phyloP scores from a whole-genome alignment of 1,140 invertebrate species.

The Triops cancriformis region DNA sequence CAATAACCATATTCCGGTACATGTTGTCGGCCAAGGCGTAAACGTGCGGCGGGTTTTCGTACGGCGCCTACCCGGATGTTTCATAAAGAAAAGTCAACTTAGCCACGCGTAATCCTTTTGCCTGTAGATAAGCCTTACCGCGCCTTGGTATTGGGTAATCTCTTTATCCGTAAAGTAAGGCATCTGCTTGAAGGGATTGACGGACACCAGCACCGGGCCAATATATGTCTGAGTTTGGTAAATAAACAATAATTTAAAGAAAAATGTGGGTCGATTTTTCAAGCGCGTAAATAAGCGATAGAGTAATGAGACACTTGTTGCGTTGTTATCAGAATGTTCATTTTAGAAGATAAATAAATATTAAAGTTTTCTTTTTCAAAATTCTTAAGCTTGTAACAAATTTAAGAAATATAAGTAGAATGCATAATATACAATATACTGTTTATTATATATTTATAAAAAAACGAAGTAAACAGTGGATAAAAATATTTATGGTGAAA shows the following conservation, averaged over 20 bases:
- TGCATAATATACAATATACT: too few species aligned
- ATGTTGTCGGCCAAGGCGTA: constrained; percentile 66
- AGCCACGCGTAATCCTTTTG: background rate
- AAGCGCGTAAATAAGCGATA: too few species aligned
- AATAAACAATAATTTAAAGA: constrained; percentile 34
- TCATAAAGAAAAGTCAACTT: constrained; percentile 14
- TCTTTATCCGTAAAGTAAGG: constrained; percentile 63
- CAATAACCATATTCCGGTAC: constrained; percentile 68
- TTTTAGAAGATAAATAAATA: too few species aligned
- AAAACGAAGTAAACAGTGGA: too few species aligned
- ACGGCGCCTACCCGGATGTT: constrained; percentile 47
- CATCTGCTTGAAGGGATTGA: constrained; percentile 72
- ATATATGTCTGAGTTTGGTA: constrained; percentile 58
- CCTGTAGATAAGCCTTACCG: constrained; percentile 44
- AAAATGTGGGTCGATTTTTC: constrained; percentile 27
- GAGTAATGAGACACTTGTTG: too few species aligned
- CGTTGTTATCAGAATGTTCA: too few species aligned
- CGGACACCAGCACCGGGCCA: constrained; percentile 66
- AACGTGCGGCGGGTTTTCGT: constrained; percentile 68
- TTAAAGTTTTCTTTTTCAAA: too few species aligned
- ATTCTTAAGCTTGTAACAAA: too few species aligned
- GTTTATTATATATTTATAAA: too few species aligned
- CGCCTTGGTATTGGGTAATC: constrained; percentile 63
- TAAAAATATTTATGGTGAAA: too few species aligned
- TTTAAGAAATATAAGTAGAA: too few species aligned